phyloP scores from a whole-genome alignment of 1,140 invertebrate genomes.

The Pseudomyrmex dendroicus region DNA sequence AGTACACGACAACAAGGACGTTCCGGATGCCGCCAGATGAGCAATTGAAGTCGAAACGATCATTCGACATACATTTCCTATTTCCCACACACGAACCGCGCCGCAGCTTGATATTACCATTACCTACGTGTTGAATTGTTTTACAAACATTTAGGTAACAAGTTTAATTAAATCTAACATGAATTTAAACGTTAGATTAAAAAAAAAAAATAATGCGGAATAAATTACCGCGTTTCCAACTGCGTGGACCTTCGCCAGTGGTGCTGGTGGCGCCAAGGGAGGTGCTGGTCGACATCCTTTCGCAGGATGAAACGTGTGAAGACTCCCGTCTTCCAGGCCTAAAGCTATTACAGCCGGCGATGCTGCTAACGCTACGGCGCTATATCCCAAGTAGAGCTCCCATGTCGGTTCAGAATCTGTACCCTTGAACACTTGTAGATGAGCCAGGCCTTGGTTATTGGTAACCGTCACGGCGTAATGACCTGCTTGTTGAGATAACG shows the following conservation, averaged over 20 bases:
- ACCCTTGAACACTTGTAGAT: constrained; percentile 86
- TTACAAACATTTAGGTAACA: not conserved
- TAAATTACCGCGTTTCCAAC: constrained; percentile 79
- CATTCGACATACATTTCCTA: constrained; percentile 79
- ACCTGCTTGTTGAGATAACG: constrained; percentile 81
- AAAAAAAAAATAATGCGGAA: not conserved
- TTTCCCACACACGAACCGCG: constrained; percentile 84
- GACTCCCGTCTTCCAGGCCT: constrained; percentile 88
- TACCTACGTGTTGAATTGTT: constrained; percentile 69
- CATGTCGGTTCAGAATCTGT: constrained; percentile 85
- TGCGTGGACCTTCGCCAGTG: constrained; percentile 84
- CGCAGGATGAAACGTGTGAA: constrained; percentile 87
- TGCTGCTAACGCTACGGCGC: constrained; percentile 79
- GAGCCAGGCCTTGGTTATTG: constrained; percentile 79
- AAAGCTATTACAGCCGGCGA: constrained; percentile 86
- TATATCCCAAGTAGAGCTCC: constrained; percentile 83
- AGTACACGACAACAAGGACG: constrained; percentile 79
- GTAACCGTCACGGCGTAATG: constrained; percentile 81
- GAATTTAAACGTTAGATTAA: not conserved
- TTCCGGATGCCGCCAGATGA: constrained; percentile 81
- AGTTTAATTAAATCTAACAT: not conserved
- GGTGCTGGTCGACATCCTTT: constrained; percentile 87
- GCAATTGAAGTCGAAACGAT: constrained; percentile 82
- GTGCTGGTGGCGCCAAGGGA: constrained; percentile 87
- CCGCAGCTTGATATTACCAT: constrained; percentile 84